phyloP scores from a whole-genome alignment of 2,113 vertebrate genomes.

The Dicaeum eximium region DNA sequence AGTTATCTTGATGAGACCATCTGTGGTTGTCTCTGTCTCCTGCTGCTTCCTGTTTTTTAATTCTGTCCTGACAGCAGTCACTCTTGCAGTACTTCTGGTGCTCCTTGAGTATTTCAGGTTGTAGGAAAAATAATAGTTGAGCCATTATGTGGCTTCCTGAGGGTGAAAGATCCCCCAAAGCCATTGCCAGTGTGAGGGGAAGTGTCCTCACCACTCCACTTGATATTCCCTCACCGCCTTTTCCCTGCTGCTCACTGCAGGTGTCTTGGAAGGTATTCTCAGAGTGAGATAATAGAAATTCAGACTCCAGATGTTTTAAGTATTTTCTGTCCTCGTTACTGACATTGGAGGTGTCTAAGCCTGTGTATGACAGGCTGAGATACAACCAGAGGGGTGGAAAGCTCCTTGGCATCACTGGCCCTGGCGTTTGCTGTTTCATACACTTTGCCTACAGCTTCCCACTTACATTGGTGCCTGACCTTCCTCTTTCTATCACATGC shows the following conservation, averaged over 20 bases:
- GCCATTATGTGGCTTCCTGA: background rate
- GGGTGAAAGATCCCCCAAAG: background rate
- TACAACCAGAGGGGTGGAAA: background rate
- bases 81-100: background rate
- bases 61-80: background rate
- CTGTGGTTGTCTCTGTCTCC: background rate
- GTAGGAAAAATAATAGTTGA: background rate
- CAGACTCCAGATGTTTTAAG: background rate
- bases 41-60: background rate
- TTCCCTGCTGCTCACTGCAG: background rate
- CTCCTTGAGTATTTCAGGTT: background rate
- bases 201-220: background rate
- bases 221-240: background rate
- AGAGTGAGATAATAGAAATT: background rate
- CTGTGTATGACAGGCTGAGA: background rate
- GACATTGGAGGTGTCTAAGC: rapidly evolving
- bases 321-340: background rate
- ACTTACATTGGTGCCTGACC: background rate
- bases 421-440: background rate
- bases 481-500: background rate
- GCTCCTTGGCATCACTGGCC: background rate
- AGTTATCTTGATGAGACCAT: background rate
- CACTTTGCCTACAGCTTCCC: background rate
- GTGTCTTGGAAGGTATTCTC: background rate
- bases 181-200: background rate